phyloP scores from a whole-genome alignment of 1,140 invertebrate species.

The Chelonus insularis region DNA sequence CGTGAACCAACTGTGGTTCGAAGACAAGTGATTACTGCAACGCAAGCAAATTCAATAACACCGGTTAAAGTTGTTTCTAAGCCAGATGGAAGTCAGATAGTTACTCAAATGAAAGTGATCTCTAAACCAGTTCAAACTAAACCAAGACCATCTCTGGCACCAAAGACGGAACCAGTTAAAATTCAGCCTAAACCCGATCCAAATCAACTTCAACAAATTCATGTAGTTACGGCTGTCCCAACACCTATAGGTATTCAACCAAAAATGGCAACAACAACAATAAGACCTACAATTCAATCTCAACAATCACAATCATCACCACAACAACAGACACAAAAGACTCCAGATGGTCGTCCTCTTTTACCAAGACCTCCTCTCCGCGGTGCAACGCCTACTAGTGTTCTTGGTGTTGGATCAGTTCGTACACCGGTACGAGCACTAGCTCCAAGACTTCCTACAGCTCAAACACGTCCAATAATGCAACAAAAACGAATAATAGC shows the following conservation, averaged over 20 bases:
- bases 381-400: conserved; percentile 43
- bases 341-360: conserved; percentile 45
- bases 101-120: conserved; percentile 57
- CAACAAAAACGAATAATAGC: conserved; percentile 49
- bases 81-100: conserved; percentile 53
- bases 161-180: conserved; percentile 54
- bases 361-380: conserved; percentile 50
- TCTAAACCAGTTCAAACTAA: conserved; percentile 45
- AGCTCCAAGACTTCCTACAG: conserved; percentile 36
- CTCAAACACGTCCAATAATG: conserved; percentile 39
- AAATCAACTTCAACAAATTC: conserved; percentile 54
- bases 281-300: conserved; percentile 31
- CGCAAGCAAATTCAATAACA: conserved; percentile 47
- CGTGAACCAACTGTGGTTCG: conserved; percentile 50
- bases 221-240: conserved; percentile 51
- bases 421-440: conserved; percentile 45
- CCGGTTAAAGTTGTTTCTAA: conserved; percentile 57
- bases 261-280: conserved; percentile 39
- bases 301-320: conserved; percentile 27
- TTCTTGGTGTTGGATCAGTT: conserved; percentile 43
- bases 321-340: conserved; percentile 35
- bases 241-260: conserved; percentile 44
- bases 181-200: conserved; percentile 58
- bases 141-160: conserved; percentile 29
- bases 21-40: conserved; percentile 49